These are phyloP conservation scores for Drosophila truncata DNA, from an alignment of 1,140 invertebrate species.

Conservation along the genomic window DNA sequence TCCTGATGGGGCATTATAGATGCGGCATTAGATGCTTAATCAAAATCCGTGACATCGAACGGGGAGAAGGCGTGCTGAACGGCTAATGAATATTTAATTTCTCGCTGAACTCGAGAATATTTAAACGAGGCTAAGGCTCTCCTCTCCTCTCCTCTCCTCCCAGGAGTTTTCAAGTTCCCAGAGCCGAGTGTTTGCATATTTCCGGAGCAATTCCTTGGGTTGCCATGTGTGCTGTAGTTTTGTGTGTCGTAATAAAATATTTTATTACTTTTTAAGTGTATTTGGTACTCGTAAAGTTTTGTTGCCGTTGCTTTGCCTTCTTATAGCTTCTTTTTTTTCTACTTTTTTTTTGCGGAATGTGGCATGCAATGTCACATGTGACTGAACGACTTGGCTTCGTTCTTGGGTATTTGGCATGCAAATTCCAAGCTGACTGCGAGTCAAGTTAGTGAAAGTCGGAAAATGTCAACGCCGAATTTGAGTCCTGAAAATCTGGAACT, in stretches of 20 bases:
- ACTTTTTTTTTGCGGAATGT: slow-evolving; percentile 41
- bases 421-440: slow-evolving; percentile 58
- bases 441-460: slow-evolving; percentile 68
- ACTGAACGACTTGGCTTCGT: slow-evolving; percentile 63
- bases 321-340: slow-evolving; percentile 3
- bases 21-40: slow-evolving; percentile 55
- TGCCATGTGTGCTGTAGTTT: slow-evolving; percentile 46
- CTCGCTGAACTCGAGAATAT: not conserved
- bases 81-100: slow-evolving; percentile 68
- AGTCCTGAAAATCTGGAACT: slow-evolving; percentile 45
- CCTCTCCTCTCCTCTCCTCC: slow-evolving; percentile 13
- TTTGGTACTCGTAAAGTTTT: slow-evolving; percentile 76
- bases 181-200: slow-evolving; percentile 52
- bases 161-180: slow-evolving; percentile 8
- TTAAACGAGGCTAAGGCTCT: slow-evolving; percentile 15
- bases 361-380: slow-evolving; percentile 74
- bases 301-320: slow-evolving; percentile 33
- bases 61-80: slow-evolving; percentile 19
- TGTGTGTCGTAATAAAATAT: slow-evolving; percentile 68
- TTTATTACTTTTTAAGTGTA: slow-evolving; percentile 81
- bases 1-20: slow-evolving; percentile 45
- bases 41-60: slow-evolving; percentile 54
- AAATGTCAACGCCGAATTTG: slow-evolving; percentile 55
- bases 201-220: slow-evolving; percentile 28
- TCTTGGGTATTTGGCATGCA: slow-evolving; percentile 70